Percentiles rank a stretch among this genome's conserved stretches.
Conservation (phyloP, 2,113 vertebrate species). For the Tretioscincus oriximinensis region DNA sequence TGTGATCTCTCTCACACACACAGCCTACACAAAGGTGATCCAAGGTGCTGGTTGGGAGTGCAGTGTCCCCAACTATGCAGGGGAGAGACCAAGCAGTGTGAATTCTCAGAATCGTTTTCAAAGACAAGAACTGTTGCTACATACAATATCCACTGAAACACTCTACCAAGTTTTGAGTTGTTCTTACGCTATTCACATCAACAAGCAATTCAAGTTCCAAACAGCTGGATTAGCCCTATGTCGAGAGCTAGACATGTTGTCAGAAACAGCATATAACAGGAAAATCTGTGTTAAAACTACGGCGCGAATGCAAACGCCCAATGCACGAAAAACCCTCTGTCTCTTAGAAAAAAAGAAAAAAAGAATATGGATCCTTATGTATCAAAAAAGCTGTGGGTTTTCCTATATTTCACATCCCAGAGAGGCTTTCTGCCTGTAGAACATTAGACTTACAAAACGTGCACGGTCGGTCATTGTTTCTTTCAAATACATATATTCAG, state of each 20-base stretch:
- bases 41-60: background rate
- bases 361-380: conserved; percentile 8
- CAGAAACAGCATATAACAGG: conserved; percentile 22
- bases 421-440: conserved; percentile 58
- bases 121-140: conserved; percentile 40
- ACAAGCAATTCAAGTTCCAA: conserved; percentile 32
- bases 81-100: conserved; percentile 2
- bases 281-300: conserved; percentile 28
- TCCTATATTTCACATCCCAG: conserved; percentile 3
- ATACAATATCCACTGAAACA: background rate
- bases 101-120: conserved; percentile 24
- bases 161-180: background rate
- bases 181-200: background rate
- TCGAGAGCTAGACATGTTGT: background rate
- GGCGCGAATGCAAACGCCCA: conserved; percentile 47
- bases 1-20: background rate
- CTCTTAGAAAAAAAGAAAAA: conserved; percentile 19
- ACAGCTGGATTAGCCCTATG: conserved; percentile 20
- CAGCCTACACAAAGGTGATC: background rate
- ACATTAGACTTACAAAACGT: conserved; percentile 50
- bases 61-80: background rate
- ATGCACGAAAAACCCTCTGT: conserved; percentile 16
- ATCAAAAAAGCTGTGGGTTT: conserved; percentile 39
- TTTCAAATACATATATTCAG: conserved; percentile 37
- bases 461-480: conserved; percentile 21